Conservation (phyloP, 1,140 invertebrate genomes). For the Holcopasites calliopsidis region DNA sequence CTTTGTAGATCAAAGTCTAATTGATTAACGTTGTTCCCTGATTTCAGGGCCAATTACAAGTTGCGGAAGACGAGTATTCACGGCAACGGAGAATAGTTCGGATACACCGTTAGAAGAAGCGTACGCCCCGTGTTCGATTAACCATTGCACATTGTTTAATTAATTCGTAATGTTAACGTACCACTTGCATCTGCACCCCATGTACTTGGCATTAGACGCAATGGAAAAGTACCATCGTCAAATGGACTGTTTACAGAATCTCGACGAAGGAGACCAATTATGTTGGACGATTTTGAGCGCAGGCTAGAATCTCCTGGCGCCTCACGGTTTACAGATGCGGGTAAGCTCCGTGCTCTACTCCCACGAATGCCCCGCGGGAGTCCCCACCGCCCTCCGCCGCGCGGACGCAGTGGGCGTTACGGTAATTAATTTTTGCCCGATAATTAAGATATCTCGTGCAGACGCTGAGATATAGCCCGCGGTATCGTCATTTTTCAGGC, state of each 20-base stretch:
- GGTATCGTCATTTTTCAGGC: slow-evolving; percentile 65
- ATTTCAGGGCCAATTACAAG: no score
- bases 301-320: slow-evolving; percentile 9
- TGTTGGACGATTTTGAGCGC: not conserved
- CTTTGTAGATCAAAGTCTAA: no score
- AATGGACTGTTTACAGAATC: not conserved
- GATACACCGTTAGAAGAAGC: no score
- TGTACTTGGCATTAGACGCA: no score
- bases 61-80: no score
- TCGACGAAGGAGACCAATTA: not conserved
- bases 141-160: no score
- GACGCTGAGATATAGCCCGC: slow-evolving; percentile 57
- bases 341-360: slow-evolving; percentile 42
- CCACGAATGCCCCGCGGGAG: slow-evolving; percentile 60
- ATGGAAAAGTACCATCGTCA: no score
- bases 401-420: slow-evolving; percentile 64
- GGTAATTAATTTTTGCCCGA: slow-evolving; percentile 71
- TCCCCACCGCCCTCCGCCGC: slow-evolving; percentile 43
- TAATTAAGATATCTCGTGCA: slow-evolving; percentile 69
- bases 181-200: no score
- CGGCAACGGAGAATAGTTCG: no score
- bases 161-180: no score
- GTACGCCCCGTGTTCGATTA: no score
- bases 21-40: no score
- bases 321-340: not conserved